phyloP scores from a whole-genome alignment of 2,113 vertebrate genomes.

The Campylomormyrus numenius region DNA sequence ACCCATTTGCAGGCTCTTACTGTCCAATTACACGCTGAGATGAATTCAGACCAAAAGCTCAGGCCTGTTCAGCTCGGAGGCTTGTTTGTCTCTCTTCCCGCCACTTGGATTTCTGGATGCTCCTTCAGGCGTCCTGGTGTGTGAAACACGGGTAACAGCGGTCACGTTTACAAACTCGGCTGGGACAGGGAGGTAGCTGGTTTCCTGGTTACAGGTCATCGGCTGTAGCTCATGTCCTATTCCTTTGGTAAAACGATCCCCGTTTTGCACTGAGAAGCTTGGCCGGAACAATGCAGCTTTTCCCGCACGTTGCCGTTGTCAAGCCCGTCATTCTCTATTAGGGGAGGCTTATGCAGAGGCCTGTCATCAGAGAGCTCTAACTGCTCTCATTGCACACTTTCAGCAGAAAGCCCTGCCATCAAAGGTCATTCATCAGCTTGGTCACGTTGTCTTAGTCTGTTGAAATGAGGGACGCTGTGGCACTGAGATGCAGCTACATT shows the following conservation, averaged over 20 bases:
- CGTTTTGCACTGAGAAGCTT: neutral
- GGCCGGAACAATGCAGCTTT: neutral
- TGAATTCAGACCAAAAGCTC: neutral
- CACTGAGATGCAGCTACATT: neutral
- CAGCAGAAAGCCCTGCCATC: neutral
- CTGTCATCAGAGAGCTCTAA: neutral
- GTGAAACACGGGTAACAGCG: neutral
- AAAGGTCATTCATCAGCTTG: neutral
- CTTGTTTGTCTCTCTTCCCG: neutral
- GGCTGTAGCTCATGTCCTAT: neutral
- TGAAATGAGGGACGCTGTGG: neutral
- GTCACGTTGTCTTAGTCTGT: neutral
- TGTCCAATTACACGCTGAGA: neutral
- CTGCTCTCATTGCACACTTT: neutral
- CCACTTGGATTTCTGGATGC: neutral
- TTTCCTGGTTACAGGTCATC: neutral
- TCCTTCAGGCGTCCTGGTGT: neutral
- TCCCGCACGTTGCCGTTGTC: neutral
- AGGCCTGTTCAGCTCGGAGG: neutral
- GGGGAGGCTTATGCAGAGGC: neutral
- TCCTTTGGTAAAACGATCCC: neutral
- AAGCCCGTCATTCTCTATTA: neutral
- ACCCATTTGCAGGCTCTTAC: neutral
- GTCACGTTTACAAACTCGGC: neutral
- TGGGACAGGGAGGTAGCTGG: neutral